Base-by-base conservation (phyloP, 2,797 vertebrate species). In the Molossus molossus region DNA sequence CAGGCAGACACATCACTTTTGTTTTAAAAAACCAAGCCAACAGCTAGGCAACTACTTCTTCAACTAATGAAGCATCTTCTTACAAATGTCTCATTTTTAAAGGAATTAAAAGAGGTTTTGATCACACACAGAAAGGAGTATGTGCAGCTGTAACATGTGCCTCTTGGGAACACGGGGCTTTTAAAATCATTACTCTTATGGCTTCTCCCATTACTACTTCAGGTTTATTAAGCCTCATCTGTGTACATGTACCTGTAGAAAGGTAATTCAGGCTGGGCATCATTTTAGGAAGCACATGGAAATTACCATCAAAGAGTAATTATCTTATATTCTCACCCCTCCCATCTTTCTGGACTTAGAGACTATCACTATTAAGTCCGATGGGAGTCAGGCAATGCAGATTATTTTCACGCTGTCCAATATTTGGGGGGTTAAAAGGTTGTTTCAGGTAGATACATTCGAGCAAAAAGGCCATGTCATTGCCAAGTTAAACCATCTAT, bases 151-250 rank as follows among this genome's bases (percentile, higher is more conserved):
- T 57, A 70, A 70, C 18, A 90, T 13, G 72, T 23, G 65, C 55
- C 85, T 55, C 92, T 89, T 62, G 65, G 79, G 85, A 94, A 73
- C 81, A 81, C 1, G 21, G n/a, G n/a, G 62, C 65, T 97, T 96
- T 94, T 84, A 75, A 96, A 93, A 65, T 84, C 72, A 91, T 75
- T 72, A 72, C 64, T 67, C 73, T 73, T 76, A 72, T 60, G 20
- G 69, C 21, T 72, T 82, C 62, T 94, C 53, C 87, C 64, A 37
- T 83, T 87, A 87, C 81, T 90, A 88, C 85, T 89, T 94, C 77
- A 95, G 65, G 87, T 90, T 90, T 91, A 96, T 91, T 95, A 93
- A 90, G 57, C 23, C 58, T 87, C 70, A 73, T 69, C 90, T 93
- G 55, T 82, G 48, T 85, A 91, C n/a, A 76, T 29, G n/a, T 58